A percentile compares a stretch with the other conserved stretches of the same genome.
These are phyloP conservation scores for Drosophila burlai DNA, from an alignment of 1,140 invertebrate species.

Conservation along the genomic window DNA sequence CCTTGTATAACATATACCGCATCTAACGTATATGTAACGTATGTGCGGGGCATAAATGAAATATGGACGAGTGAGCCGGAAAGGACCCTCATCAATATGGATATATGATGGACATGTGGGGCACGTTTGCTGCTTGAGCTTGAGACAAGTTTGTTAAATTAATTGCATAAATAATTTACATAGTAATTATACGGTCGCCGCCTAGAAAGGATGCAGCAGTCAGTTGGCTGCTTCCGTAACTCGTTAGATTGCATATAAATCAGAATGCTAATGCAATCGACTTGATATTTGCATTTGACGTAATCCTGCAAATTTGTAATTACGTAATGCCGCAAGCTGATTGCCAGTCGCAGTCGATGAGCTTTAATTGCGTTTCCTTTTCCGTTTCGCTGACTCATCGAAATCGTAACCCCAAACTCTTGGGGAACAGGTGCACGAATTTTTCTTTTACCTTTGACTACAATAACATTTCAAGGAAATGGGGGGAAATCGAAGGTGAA, in stretches of 20 bases:
- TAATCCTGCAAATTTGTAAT: constrained; percentile 55
- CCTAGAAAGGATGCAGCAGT: neutral
- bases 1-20: constrained; percentile 48
- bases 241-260: constrained; percentile 66
- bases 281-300: constrained; percentile 42
- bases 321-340: constrained; percentile 43
- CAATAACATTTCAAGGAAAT: neutral
- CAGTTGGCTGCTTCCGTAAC: neutral
- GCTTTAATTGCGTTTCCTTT: constrained; percentile 70
- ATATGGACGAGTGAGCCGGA: constrained; percentile 29
- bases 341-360: constrained; percentile 23
- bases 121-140: constrained; percentile 10
- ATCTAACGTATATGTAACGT: constrained; percentile 14
- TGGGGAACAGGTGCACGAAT: neutral
- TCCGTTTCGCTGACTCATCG: constrained; percentile 48
- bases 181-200: constrained; percentile 59
- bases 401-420: neutral
- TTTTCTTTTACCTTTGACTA: neutral
- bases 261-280: constrained; percentile 64
- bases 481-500: neutral
- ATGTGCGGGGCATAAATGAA: constrained; percentile 14
- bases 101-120: constrained; percentile 40
- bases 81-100: constrained; percentile 65
- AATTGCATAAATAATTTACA: constrained; percentile 79
- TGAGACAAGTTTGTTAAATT: constrained; percentile 35